Base-by-base conservation (phyloP, 2,797 vertebrate species). In the Platyrinchus mystaceus region DNA sequence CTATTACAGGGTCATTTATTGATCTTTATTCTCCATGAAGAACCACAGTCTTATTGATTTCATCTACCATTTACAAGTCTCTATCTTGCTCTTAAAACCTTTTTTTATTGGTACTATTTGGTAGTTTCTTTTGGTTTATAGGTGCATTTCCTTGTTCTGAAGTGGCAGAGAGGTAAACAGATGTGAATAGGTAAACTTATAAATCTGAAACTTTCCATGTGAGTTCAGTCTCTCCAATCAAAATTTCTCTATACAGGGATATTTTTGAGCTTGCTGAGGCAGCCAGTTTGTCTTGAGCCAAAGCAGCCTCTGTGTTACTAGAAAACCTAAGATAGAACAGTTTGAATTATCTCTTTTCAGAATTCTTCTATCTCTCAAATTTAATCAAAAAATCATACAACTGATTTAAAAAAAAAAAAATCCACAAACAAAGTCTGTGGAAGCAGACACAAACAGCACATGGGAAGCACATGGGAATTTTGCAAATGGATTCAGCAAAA, bases 1-100 rank as follows among this genome's bases (percentile, higher is more conserved):
- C 85, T 92, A 62, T 86, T 92, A 89, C 49, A 71, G 64, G 81
- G 75, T 84, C 70, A 34, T 55, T 95, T 94, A 79, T 86, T 94
- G 88, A 94, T 93, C 91, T 59, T 95, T 66, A 87, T 60, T 63
- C 84, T 89, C 37, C 24, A 8, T 60, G 79, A 93, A 71, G 84
- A 84, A 16, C 44, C 7, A 14, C 49, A 69, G 81, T 81, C 70
- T 83, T 94, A 87, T 64, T 88, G 89, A 94, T 94, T 39, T 80
- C 60, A 70, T 86, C 70, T 91, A 5, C 80, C 32, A 36, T 89
- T 96, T 94, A 92, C 82, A 82, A 73, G 81, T 73, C 70, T 80
- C 26, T 69, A 3, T 76, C 87, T 96, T 91, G 58, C 39, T 94
- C 52, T 92, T 89, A 92, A 91, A 96, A 21, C 18, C 37, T 26